A percentile compares a stretch with the other conserved stretches of the same genome.
Evolutionary conservation across 2,888 invertebrate species (phyloP).

Genomic region (Callyntrura sp.): DNA sequence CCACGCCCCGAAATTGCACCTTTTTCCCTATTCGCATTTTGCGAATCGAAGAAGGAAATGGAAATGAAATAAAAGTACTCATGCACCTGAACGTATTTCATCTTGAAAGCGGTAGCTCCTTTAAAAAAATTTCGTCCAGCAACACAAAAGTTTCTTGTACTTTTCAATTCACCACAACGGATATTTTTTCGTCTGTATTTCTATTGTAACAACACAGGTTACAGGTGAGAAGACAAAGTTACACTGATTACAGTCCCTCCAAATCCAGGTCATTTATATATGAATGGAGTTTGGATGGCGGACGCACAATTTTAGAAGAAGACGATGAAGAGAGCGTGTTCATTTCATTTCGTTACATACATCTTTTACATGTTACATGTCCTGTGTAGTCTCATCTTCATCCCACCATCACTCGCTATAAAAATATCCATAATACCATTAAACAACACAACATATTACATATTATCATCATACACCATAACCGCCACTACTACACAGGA

Average conservation of each 20-base stretch:
- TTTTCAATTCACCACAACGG: constrained; percentile 37
- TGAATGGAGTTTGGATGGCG: constrained; percentile 48
- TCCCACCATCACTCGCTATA: background rate
- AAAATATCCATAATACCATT: constrained; percentile 53
- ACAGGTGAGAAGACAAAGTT: constrained; percentile 73
- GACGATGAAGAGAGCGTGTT: constrained; percentile 22
- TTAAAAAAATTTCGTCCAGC: constrained; percentile 48
- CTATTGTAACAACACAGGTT: constrained; percentile 64
- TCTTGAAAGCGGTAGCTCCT: constrained; percentile 33
- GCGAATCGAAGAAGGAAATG: constrained; percentile 34
- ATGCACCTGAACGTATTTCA: constrained; percentile 69
- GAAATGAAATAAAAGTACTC: constrained; percentile 6
- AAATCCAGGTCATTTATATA: constrained; percentile 76
- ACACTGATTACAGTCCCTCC: constrained; percentile 72
- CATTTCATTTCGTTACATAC: constrained; percentile 2
- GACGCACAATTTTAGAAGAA: constrained; percentile 16
- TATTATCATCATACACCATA: constrained; percentile 6
- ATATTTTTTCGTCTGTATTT: background rate
- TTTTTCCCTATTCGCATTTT: too few species aligned
- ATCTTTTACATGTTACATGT: background rate
- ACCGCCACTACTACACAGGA: background rate
- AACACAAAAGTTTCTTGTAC: constrained; percentile 40
- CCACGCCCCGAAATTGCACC: constrained; percentile 1
- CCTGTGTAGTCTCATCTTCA: constrained; percentile 32
- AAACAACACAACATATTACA: constrained; percentile 56